phyloP scores from a whole-genome alignment of 1,140 invertebrate species.

The Halesus radiatus region DNA sequence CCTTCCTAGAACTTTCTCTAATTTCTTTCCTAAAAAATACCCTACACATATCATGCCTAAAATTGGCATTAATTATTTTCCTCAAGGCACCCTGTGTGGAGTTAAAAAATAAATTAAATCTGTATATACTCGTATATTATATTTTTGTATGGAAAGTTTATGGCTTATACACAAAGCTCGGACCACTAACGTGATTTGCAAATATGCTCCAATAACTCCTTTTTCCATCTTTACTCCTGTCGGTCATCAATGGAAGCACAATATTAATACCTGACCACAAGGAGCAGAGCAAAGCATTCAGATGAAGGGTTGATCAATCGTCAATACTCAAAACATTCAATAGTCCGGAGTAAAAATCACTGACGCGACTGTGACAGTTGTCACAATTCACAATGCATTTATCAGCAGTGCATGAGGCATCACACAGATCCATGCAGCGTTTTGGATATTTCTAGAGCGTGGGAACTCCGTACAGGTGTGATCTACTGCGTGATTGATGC shows the following conservation, averaged over 20 bases:
- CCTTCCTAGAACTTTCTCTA: too few species aligned
- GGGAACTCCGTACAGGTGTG: conserved; percentile 53
- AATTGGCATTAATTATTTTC: too few species aligned
- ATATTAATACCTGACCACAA: conserved; percentile 9
- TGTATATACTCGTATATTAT: too few species aligned
- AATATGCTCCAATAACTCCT: conserved; percentile 8
- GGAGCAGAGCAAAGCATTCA: too few species aligned
- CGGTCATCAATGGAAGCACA: neutral
- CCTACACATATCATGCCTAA: too few species aligned
- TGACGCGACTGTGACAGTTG: conserved; percentile 34
- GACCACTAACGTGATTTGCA: too few species aligned
- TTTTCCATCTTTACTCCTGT: neutral
- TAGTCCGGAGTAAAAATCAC: neutral
- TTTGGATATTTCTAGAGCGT: conserved; percentile 52
- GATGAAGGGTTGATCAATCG: neutral
- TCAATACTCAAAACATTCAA: neutral
- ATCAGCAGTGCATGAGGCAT: too few species aligned
- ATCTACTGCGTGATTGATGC: conserved; percentile 49
- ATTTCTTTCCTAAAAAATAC: too few species aligned
- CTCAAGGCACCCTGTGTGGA: too few species aligned
- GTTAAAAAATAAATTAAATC: too few species aligned
- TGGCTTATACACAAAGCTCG: too few species aligned
- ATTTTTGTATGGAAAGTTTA: too few species aligned
- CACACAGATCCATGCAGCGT: neutral
- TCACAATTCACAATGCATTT: neutral